Percentiles rank a stretch among this genome's conserved stretches.
Conservation (phyloP, 1,140 invertebrate species). For the Lerema accius region DNA sequence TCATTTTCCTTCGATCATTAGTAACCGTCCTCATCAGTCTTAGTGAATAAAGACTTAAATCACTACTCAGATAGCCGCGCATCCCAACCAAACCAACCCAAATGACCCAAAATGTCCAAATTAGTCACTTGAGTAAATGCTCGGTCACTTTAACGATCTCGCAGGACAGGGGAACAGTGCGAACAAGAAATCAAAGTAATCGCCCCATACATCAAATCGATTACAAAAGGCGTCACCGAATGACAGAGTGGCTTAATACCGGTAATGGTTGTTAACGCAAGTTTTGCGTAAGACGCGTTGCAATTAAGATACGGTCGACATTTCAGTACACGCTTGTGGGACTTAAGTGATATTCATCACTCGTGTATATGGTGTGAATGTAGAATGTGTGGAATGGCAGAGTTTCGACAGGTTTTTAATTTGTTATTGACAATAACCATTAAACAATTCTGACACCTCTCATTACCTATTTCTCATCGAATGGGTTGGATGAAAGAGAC, state of each 20-base stretch:
- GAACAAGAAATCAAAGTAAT: slow-evolving; percentile 3
- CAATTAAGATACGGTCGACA: slow-evolving; percentile 1
- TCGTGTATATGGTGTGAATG: neutral
- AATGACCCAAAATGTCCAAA: no score
- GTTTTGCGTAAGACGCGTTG: neutral
- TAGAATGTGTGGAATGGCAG: neutral
- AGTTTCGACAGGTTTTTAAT: neutral
- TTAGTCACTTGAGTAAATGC: no score
- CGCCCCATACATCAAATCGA: neutral
- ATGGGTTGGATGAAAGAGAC: no score
- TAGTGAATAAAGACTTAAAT: no score
- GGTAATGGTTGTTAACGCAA: slow-evolving; percentile 2
- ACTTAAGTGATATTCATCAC: neutral
- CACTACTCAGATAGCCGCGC: no score
- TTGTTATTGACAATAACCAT: no score
- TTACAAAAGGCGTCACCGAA: neutral
- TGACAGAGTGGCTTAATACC: slow-evolving; percentile 6
- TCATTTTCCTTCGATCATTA: no score
- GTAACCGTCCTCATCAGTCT: no score
- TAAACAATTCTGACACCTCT: no score
- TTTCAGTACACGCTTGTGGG: neutral
- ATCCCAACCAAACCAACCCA: no score
- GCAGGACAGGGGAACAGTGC: neutral
- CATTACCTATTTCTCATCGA: no score
- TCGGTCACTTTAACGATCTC: no score